phyloP scores from a whole-genome alignment of 2,888 invertebrate genomes.

The Ornithoptera priamus region DNA sequence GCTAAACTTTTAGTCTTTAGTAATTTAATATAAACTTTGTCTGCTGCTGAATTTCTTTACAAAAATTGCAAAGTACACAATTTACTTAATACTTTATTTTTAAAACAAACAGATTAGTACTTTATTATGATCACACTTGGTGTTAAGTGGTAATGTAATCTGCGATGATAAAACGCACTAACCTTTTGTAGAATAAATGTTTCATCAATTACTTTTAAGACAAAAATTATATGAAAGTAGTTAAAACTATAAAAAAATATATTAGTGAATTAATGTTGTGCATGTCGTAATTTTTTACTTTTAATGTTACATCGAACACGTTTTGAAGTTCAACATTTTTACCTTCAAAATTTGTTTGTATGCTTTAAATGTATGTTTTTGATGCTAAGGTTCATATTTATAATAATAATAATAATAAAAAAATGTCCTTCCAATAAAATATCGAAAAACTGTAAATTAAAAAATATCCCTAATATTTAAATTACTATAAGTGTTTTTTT shows the following conservation, averaged over 20 bases:
- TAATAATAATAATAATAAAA: slow-evolving; percentile 27
- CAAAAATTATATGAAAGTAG: slow-evolving; percentile 18
- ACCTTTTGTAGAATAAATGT: background rate
- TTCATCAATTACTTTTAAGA: background rate
- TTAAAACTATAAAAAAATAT: slow-evolving; percentile 37
- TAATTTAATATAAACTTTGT: too few species aligned
- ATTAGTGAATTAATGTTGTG: slow-evolving; percentile 67
- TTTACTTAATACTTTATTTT: too few species aligned
- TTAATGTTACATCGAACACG: slow-evolving; percentile 63
- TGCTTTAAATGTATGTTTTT: slow-evolving; percentile 74
- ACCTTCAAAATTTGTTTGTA: slow-evolving; percentile 52
- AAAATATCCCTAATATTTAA: too few species aligned
- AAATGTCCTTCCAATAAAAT: background rate
- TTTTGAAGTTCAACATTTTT: slow-evolving; percentile 42
- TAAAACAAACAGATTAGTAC: too few species aligned
- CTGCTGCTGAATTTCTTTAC: too few species aligned
- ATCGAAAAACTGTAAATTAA: background rate
- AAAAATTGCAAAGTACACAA: too few species aligned
- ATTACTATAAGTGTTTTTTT: too few species aligned
- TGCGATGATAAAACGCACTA: too few species aligned
- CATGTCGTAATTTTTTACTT: slow-evolving; percentile 69
- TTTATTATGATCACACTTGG: too few species aligned
- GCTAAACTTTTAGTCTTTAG: too few species aligned
- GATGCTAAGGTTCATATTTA: slow-evolving; percentile 66
- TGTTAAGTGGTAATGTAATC: too few species aligned